These are phyloP conservation scores for Pteruthius melanotis DNA, from an alignment of 2,113 vertebrate genomes.

Conservation along the genomic window DNA sequence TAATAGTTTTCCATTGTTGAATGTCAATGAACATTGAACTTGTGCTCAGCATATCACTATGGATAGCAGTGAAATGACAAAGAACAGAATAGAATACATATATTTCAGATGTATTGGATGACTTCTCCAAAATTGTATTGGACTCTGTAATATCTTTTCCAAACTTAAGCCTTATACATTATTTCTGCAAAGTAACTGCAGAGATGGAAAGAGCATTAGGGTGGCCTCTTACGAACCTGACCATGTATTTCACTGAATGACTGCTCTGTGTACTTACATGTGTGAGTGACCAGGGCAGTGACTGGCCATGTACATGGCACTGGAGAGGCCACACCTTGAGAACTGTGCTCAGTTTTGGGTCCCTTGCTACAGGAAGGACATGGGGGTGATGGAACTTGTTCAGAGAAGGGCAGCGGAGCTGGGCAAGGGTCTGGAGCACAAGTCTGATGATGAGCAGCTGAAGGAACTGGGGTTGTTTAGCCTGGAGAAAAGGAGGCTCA, in stretches of 20 bases:
- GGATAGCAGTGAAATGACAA: background rate
- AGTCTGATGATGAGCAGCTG: background rate
- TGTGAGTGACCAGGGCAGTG: background rate
- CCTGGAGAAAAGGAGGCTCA: background rate
- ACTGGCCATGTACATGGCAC: rapidly evolving
- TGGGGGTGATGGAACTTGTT: background rate
- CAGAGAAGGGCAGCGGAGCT: background rate
- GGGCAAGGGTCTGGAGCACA: background rate
- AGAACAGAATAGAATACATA: background rate
- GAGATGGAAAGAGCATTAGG: background rate
- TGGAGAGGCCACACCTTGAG: background rate
- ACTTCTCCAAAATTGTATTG: background rate
- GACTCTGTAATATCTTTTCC: background rate
- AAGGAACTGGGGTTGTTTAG: background rate
- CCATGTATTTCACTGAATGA: background rate
- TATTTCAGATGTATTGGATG: background rate
- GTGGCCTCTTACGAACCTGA: background rate
- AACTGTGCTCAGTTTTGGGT: background rate
- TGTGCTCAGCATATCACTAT: background rate
- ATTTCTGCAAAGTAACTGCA: background rate
- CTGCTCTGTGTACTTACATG: background rate
- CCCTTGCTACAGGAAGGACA: background rate
- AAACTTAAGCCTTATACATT: background rate
- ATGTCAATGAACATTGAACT: background rate
- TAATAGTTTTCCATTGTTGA: background rate